These are phyloP conservation scores for Sinotaia quadrata DNA, from an alignment of 2,888 invertebrate genomes.

Conservation along the genomic window DNA sequence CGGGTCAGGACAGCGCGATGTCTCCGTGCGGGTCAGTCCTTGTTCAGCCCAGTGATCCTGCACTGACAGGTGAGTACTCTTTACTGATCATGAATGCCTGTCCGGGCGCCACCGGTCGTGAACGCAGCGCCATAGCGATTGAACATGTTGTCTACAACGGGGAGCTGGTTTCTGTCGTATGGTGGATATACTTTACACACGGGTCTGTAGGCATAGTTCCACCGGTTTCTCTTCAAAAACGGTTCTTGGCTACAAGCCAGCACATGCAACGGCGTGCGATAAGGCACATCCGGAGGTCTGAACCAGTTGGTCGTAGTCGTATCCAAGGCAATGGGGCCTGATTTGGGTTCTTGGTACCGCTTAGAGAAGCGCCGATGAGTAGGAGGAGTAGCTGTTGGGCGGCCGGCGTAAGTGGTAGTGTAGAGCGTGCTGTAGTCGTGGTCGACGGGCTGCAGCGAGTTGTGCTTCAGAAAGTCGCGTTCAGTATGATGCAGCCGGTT, in stretches of 20 bases:
- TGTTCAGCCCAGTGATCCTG: too few relatives aligned
- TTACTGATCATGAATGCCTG: too few relatives aligned
- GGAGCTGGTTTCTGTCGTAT: slow-evolving; percentile 47
- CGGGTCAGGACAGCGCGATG: too few relatives aligned
- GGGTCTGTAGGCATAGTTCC: slow-evolving; percentile 65
- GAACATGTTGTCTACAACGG: slow-evolving; percentile 33
- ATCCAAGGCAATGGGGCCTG: slow-evolving; percentile 29
- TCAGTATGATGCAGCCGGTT: slow-evolving; percentile 58
- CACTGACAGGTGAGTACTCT: too few relatives aligned
- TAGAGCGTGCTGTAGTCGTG: slow-evolving; percentile 55
- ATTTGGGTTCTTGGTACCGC: slow-evolving; percentile 43
- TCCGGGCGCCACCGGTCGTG: too few relatives aligned
- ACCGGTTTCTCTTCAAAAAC: slow-evolving; percentile 58
- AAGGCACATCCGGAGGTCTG: slow-evolving; percentile 38
- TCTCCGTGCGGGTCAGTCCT: too few relatives aligned
- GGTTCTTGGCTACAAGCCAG: slow-evolving; percentile 65
- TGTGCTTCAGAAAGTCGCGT: slow-evolving; percentile 55
- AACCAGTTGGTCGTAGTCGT: slow-evolving; percentile 58
- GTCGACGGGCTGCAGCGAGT: slow-evolving; percentile 40
- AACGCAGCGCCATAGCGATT: slow-evolving; percentile 36
- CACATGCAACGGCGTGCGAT: slow-evolving; percentile 57
- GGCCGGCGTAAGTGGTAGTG: slow-evolving; percentile 47
- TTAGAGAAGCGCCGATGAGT: slow-evolving; percentile 53
- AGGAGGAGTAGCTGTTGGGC: slow-evolving; percentile 45
- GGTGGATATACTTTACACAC: slow-evolving; percentile 62